phyloP scores from a whole-genome alignment of 92 coral and sea anemone species.

The Porites rus region DNA sequence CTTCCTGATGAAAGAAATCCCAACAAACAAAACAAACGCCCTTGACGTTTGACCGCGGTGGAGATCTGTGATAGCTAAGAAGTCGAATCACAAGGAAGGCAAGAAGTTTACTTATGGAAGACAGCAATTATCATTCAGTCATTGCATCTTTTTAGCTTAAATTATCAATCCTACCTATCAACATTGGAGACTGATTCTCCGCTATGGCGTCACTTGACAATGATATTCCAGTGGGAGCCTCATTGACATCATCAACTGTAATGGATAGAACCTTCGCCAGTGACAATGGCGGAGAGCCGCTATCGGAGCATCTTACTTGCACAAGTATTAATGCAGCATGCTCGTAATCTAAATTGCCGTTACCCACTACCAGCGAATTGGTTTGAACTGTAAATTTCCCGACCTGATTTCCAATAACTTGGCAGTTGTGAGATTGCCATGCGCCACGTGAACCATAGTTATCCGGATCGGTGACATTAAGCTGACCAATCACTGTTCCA shows the following conservation, averaged over 20 bases:
- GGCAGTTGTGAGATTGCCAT: constrained; percentile 85
- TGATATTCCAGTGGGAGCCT: constrained; percentile 62
- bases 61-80: no score
- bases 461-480: constrained; percentile 91
- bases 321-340: constrained; percentile 59
- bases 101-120: no score
- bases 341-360: constrained; percentile 77
- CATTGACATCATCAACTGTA: constrained; percentile 75
- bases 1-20: no score
- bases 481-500: constrained; percentile 83
- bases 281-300: constrained; percentile 71
- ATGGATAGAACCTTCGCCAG: constrained; percentile 40
- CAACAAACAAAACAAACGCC: no score
- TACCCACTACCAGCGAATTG: constrained; percentile 59
- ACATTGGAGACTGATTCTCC: constrained; percentile 75
- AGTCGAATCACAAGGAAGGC: no score
- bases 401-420: constrained; percentile 67
- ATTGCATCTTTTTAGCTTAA: no score
- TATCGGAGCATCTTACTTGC: constrained; percentile 76
- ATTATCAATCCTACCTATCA: constrained; percentile 66
- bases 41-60: no score
- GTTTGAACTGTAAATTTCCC: constrained; percentile 70
- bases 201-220: constrained; percentile 76
- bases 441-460: constrained; percentile 68
- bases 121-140: no score